A percentile compares a stretch with the other conserved stretches of the same genome.
These are phyloP conservation scores for Tricholaema leucomelas DNA, from an alignment of 2,113 vertebrate genomes.

Conservation along the genomic window DNA sequence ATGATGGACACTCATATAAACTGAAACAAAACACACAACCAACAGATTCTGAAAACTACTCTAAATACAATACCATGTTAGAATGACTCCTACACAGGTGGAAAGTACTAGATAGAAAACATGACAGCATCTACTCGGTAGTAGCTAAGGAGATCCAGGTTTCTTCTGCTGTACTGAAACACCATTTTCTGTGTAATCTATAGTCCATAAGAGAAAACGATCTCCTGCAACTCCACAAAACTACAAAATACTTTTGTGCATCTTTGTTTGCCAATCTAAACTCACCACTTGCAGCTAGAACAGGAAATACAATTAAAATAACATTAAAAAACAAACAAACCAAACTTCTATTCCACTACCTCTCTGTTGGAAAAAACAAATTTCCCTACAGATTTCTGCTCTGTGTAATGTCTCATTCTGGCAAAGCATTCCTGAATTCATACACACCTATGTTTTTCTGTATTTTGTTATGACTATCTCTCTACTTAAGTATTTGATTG, in stretches of 20 bases:
- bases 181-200: neutral
- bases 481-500: neutral
- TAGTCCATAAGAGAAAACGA: neutral
- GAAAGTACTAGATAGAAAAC: neutral
- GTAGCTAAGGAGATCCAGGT: neutral
- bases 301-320: slow-evolving; percentile 13
- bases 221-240: neutral
- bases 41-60: neutral
- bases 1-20: neutral
- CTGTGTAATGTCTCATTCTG: neutral
- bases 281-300: neutral
- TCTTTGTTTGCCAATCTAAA: neutral
- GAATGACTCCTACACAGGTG: neutral
- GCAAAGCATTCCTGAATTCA: neutral
- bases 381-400: neutral
- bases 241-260: neutral
- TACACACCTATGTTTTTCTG: neutral
- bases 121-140: neutral
- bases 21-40: neutral
- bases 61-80: neutral
- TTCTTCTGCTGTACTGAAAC: neutral
- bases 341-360: neutral
- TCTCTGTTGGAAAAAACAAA: slow-evolving; percentile 2
- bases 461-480: neutral
- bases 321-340: neutral